Evolutionary conservation across 2,888 invertebrate species (phyloP).

Genomic region (Pemphredon lugubris): DNA sequence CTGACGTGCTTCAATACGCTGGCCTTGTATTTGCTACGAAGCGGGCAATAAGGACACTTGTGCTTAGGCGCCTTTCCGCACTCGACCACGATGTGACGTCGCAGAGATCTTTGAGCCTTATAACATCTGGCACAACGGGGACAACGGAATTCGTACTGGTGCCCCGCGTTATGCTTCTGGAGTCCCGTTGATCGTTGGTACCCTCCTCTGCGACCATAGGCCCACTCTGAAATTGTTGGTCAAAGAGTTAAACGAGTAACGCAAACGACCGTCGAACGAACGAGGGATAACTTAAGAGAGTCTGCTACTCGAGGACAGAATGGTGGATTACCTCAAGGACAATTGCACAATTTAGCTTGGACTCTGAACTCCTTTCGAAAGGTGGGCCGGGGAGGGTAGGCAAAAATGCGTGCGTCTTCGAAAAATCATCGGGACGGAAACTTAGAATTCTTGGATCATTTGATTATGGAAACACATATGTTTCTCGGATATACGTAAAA

Average conservation of each 20-base stretch:
- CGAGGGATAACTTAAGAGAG: neutral
- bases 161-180: neutral
- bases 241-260: conserved; percentile 27
- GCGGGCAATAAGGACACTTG: conserved; percentile 76
- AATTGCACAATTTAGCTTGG: too few relatives aligned
- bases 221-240: conserved; percentile 53
- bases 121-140: conserved; percentile 83
- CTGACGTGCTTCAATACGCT: conserved; percentile 77
- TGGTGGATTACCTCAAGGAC: too few relatives aligned
- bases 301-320: too few relatives aligned
- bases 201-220: conserved; percentile 8
- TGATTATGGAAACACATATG: too few relatives aligned
- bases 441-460: too few relatives aligned
- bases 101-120: conserved; percentile 83
- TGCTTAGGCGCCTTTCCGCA: conserved; percentile 79
- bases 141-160: conserved; percentile 81
- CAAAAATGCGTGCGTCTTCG: too few relatives aligned
- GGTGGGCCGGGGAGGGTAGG: too few relatives aligned
- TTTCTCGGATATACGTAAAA: too few relatives aligned
- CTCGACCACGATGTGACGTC: conserved; percentile 78
- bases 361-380: too few relatives aligned
- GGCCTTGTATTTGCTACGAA: conserved; percentile 78
- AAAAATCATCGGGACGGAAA: too few relatives aligned
- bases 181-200: neutral
- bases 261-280: neutral